Percentiles rank a stretch among this genome's conserved stretches.
phyloP scores from a whole-genome alignment of 2,113 vertebrate species.

The Aegithalos caudatus region DNA sequence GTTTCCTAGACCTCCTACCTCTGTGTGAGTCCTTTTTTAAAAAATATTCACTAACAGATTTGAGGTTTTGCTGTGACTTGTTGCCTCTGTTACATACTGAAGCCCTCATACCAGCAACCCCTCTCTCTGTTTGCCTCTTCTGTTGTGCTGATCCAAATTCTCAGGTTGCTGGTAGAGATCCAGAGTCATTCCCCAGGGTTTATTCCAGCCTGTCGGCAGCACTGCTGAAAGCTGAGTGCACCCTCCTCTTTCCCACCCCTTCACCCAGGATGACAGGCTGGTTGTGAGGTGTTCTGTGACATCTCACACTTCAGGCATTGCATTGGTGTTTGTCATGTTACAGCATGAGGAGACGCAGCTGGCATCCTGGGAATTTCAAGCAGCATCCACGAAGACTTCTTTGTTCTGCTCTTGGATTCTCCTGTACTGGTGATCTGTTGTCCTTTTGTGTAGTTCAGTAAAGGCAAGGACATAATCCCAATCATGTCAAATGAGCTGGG shows the following conservation, averaged over 20 bases:
- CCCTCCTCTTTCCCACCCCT: neutral
- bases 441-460: neutral
- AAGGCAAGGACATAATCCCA: neutral
- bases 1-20: neutral
- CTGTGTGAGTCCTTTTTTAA: neutral
- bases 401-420: neutral
- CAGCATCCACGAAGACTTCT: neutral
- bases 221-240: neutral
- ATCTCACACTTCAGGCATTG: neutral
- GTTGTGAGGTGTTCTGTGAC: neutral
- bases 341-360: neutral
- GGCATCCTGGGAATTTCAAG: slow-evolving; percentile 19
- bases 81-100: neutral
- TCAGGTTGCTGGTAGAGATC: neutral
- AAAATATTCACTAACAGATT: neutral
- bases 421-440: neutral
- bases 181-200: neutral
- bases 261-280: neutral
- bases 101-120: neutral
- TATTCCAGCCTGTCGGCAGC: neutral
- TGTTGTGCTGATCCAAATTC: neutral
- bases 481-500: neutral
- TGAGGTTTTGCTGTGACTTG: neutral
- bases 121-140: neutral
- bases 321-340: neutral